A percentile compares a stretch with the other conserved stretches of the same genome.
These are phyloP conservation scores for Episyrphus balteatus DNA, from an alignment of 1,140 invertebrate species.

Conservation along the genomic window DNA sequence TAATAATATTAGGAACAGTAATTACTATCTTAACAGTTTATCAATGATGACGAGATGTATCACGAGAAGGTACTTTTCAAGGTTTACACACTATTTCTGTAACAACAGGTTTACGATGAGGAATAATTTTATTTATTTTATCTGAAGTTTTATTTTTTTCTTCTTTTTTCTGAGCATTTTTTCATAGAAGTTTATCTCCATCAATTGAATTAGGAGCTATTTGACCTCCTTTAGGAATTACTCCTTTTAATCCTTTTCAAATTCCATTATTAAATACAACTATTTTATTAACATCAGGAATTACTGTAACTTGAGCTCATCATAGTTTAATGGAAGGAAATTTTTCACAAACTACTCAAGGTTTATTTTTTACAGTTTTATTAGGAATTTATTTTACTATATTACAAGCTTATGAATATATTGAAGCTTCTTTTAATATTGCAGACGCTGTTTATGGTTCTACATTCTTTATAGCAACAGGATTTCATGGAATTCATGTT, in stretches of 20 bases:
- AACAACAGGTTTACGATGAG: slow-evolving; percentile 40
- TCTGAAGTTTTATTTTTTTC: slow-evolving; percentile 53
- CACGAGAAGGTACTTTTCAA: slow-evolving; percentile 46
- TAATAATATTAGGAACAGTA: slow-evolving; percentile 39
- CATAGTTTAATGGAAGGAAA: slow-evolving; percentile 44
- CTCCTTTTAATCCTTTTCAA: slow-evolving; percentile 47
- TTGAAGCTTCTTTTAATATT: slow-evolving; percentile 50
- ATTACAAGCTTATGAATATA: slow-evolving; percentile 40
- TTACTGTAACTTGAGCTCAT: slow-evolving; percentile 46
- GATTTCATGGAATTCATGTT: slow-evolving; percentile 63
- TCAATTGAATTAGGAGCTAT: slow-evolving; percentile 45
- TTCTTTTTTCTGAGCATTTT: slow-evolving; percentile 53
- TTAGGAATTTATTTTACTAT: slow-evolving; percentile 45
- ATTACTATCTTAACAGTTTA: slow-evolving; percentile 39
- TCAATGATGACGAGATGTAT: slow-evolving; percentile 56
- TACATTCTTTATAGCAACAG: slow-evolving; percentile 57
- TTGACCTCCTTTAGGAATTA: slow-evolving; percentile 47
- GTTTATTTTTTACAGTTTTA: slow-evolving; percentile 42
- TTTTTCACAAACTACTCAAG: slow-evolving; percentile 35
- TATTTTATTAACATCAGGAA: slow-evolving; percentile 44
- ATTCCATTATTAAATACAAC: slow-evolving; percentile 50
- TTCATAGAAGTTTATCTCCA: slow-evolving; percentile 50
- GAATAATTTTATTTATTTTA: slow-evolving; percentile 53
- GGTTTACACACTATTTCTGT: slow-evolving; percentile 40
- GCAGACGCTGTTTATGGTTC: slow-evolving; percentile 51